Conservation (phyloP, 2,888 invertebrate genomes). For the Bursaphelenchus okinawaensis region DNA sequence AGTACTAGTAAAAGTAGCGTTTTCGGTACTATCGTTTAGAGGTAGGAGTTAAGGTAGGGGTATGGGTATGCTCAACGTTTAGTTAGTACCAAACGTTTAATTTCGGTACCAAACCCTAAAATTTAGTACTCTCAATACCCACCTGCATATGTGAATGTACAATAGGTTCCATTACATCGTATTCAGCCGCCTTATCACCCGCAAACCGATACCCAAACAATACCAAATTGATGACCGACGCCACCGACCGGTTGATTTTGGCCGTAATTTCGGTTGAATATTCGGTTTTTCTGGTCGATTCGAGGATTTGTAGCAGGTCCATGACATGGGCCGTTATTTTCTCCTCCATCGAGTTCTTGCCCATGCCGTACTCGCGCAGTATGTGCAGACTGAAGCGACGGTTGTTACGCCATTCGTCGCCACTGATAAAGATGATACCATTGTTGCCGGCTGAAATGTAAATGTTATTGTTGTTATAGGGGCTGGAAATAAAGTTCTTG, state of each 20-base stretch:
- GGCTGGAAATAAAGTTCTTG: no score
- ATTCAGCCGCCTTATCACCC: constrained; percentile 10
- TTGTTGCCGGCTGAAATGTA: background rate
- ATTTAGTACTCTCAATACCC: no score
- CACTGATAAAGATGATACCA: background rate
- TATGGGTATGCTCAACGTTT: no score
- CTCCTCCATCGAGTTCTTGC: constrained; percentile 21
- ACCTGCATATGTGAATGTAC: no score
- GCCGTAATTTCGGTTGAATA: background rate
- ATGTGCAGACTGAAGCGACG: background rate
- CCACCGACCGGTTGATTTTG: constrained; percentile 11
- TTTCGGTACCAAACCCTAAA: no score
- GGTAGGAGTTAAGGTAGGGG: no score
- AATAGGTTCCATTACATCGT: no score
- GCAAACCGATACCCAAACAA: constrained; percentile 21
- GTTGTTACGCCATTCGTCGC: background rate
- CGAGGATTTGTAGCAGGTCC: background rate
- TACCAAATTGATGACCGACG: constrained; percentile 16
- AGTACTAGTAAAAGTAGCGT: no score
- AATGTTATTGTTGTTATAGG: no score
- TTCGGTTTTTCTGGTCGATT: constrained; percentile 13
- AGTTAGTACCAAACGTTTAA: no score
- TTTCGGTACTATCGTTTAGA: no score
- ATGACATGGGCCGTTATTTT: constrained; percentile 12
- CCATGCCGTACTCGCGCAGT: constrained; percentile 13